Evolutionary conservation across 2,113 vertebrate species (phyloP), one percentile per base, ranked within the genome.

Genomic region (Patagioenas fasciata): DNA sequence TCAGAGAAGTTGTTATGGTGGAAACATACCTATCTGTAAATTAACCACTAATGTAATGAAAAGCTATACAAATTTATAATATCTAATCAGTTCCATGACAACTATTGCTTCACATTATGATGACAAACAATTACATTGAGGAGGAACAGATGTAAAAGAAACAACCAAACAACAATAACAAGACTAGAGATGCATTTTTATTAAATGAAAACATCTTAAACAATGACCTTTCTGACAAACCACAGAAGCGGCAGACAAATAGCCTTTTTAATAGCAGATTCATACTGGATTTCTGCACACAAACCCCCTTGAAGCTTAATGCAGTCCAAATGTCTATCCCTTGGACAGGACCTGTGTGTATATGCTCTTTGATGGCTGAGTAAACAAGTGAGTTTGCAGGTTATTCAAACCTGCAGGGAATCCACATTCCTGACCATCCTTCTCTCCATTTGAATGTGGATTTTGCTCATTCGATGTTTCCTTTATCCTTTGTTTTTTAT

Each of bases 201-300:
- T 84, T 96, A 92, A 94, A 93, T 73, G 67, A 86, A 96, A 96
- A 88, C 88, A 93, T 91, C 62, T 96, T 88, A 81, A 95, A 70
- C 71, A 88, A 44, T 86, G 92, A 89, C 92, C 73, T 93, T 94
- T 96, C 93, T 93, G 85, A 79, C 65, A 94, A 96, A 96, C 92
- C 93, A 81, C 95, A 96, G 60, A 86, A 94, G 80, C 2, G 90
- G 88, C 69, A 94, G 88, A 75, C 72, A 83, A 20, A 92, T 44
- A 86, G 82, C 47, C 31, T 78, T 86, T 79, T 95, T 25, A 74
- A 77, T 78, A 94, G 78, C 2, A 4, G 62, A 69, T 95, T 79
- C 53, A 67, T 91, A 56, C 48, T 88, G 38, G 26, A 86, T 38
- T 69, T 74, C 81, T 94, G 80, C 47, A 91, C 57, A 69, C 53